Evolutionary conservation across 2,888 invertebrate genomes (phyloP), one percentile per base, ranked within the genome.

Genomic region (Drosophila monieri): DNA sequence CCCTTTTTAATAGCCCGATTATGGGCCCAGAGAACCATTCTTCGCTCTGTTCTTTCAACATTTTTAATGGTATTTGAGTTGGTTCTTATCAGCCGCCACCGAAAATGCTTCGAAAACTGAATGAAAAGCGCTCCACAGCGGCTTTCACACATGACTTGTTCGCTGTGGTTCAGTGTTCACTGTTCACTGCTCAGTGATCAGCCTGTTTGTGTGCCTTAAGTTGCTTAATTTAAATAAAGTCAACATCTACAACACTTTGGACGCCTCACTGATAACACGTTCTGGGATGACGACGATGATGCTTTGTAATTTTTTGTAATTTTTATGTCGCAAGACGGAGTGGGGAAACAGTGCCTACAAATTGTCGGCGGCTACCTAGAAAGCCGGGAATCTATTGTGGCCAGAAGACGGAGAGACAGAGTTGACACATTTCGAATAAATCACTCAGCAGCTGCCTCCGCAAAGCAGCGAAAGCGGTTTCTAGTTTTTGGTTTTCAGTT

Each of bases 201-300:
- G n/a, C n/a, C n/a, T 21, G 47, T 35, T 35, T 48, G 64, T 52
- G 48, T 65, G 43, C 30, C 47, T 71, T 51, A 60, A 77, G 86
- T 83, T 83, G 83, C 83, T 80, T 80, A 66, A 86, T 83, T 85
- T 83, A 77, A 81, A 85, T 85, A 85, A 79, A 78, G 71, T 62
- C 65, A 77, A 58, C 58, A 60, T 32, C 70, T 58, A 59, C 58
- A 47, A 43, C 69, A 71, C 59, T 71, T 67, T 69, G 60, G 67
- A 74, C 67, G 79, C 71, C 58, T 60, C 32, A 53, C 84, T 80
- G 86, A 83, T 83, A 84, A 84, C 76, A 60, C 39, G 71, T 67
- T 60, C 59, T 48, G 37, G 44, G 2, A 35, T 35, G 35, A 35
- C 35, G 35, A 35, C 6, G 39, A 25, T 23, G 52, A 49, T 55